Conservation (phyloP, 2,113 vertebrate genomes). For the Pollimyrus isidori region DNA sequence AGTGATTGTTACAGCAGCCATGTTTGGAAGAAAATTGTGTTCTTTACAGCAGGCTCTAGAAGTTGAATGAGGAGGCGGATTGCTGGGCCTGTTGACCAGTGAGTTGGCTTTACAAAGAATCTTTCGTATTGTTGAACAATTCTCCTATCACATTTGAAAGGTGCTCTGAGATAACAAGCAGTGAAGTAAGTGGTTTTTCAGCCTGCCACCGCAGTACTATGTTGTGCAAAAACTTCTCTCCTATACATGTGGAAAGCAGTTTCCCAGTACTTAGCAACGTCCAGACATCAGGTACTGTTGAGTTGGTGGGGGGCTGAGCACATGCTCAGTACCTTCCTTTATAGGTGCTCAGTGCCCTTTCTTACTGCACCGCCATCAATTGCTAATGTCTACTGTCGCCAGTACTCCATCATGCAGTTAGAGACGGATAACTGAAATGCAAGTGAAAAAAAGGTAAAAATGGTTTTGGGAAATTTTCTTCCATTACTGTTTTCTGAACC, state of each 20-base stretch:
- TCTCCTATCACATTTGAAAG: neutral
- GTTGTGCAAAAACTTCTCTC: neutral
- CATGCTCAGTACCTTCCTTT: neutral
- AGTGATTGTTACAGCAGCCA: neutral
- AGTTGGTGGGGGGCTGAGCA: neutral
- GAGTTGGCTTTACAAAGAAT: neutral
- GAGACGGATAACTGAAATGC: neutral
- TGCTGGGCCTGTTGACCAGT: neutral
- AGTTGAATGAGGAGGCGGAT: neutral
- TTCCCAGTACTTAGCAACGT: neutral
- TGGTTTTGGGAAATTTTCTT: neutral
- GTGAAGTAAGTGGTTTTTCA: neutral
- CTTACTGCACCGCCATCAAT: neutral
- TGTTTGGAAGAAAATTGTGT: neutral
- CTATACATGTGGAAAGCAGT: neutral
- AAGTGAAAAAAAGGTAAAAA: neutral
- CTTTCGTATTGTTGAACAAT: neutral
- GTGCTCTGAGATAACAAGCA: neutral
- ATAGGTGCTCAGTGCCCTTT: neutral
- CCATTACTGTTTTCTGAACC: neutral
- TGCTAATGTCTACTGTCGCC: neutral
- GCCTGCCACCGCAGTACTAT: neutral
- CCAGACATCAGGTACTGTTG: neutral
- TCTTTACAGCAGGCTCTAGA: neutral
- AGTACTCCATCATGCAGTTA: neutral